Conservation (phyloP, 2,113 vertebrate genomes). For the Fulmarus glacialis region DNA sequence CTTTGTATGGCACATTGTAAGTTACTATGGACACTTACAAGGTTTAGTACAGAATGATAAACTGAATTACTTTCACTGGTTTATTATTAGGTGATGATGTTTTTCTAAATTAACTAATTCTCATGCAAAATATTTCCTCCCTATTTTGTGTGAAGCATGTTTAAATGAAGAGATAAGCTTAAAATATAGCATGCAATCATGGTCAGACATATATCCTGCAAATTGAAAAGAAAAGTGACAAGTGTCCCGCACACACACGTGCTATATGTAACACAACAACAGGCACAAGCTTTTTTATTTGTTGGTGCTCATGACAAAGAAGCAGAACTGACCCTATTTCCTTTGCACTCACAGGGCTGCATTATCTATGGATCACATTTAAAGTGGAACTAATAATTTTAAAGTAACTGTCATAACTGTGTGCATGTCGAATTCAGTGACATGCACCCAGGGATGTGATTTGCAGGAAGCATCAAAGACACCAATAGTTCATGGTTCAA, state of each 20-base stretch:
- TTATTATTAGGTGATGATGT: background rate
- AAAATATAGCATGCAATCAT: background rate
- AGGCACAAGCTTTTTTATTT: background rate
- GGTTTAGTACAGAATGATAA: background rate
- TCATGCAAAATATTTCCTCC: background rate
- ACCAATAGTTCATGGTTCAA: background rate
- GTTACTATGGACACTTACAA: background rate
- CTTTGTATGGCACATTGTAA: background rate
- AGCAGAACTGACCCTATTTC: background rate
- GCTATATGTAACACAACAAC: background rate
- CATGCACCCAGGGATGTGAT: background rate
- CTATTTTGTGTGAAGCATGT: background rate
- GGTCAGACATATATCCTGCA: background rate
- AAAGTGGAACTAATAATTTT: constrained; percentile 28
- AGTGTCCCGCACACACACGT: accelerated
- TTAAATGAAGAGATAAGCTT: background rate
- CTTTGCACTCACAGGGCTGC: background rate
- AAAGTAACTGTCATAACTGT: background rate
- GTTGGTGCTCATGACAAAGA: background rate
- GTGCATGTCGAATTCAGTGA: background rate
- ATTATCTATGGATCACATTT: background rate
- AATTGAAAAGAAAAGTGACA: background rate
- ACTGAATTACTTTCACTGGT: background rate
- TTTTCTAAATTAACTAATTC: background rate
- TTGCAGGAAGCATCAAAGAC: background rate